Conservation (phyloP, 2,888 invertebrate species). For the Cybosia mesomella region DNA sequence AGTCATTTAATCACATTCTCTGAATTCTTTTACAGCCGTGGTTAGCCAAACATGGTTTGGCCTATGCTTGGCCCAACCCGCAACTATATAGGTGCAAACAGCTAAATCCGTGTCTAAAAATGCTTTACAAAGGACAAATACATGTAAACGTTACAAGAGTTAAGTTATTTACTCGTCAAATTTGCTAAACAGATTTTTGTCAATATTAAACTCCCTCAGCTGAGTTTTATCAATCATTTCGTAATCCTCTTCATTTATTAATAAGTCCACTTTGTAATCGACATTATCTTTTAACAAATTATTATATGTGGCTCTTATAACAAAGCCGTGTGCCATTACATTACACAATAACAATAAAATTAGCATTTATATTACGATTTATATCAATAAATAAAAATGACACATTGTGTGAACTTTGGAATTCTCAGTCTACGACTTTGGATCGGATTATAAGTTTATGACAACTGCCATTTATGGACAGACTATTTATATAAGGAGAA, state of each 20-base stretch:
- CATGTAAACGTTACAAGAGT: neutral
- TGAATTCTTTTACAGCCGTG: neutral
- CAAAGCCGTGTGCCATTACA: constrained; percentile 36
- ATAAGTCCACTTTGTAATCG: constrained; percentile 61
- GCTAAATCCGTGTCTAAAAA: neutral
- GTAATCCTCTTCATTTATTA: constrained; percentile 59
- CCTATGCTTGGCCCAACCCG: neutral
- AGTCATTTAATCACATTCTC: neutral
- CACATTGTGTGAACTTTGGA: neutral
- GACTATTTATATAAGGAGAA: neutral
- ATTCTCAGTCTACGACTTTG: neutral
- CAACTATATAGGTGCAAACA: neutral
- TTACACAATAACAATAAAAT: constrained; percentile 39
- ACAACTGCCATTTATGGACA: neutral
- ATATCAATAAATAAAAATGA: neutral
- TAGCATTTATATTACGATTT: constrained; percentile 25
- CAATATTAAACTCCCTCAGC: constrained; percentile 36
- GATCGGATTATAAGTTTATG: too few species aligned
- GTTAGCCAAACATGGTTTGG: neutral
- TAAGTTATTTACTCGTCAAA: constrained; percentile 51
- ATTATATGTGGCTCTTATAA: constrained; percentile 50
- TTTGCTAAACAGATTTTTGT: constrained; percentile 41
- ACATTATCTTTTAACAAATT: constrained; percentile 52
- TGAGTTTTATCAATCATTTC: constrained; percentile 54
- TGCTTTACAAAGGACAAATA: neutral